Conservation (phyloP, 2,797 vertebrate species). For the Falco columbarius region DNA sequence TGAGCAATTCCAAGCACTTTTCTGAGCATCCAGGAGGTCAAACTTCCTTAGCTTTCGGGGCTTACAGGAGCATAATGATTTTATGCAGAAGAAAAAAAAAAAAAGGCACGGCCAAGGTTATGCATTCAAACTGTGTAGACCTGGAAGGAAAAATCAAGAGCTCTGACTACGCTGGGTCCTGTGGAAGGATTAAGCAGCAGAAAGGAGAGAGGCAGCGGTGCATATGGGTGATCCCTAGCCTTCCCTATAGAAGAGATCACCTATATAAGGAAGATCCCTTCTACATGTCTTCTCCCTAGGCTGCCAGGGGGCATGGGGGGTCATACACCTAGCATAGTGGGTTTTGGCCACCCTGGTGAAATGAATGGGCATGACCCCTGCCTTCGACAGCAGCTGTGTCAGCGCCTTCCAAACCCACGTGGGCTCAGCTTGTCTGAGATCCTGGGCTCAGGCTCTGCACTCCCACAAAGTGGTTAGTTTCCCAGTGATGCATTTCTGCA, state of each 20-base stretch:
- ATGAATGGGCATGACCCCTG: not conserved
- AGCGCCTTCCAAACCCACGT: not conserved
- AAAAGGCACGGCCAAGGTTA: not conserved
- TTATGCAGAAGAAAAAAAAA: not conserved
- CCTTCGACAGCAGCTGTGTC: not conserved
- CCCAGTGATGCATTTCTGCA: not conserved
- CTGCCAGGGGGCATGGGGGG: not conserved
- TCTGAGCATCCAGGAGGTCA: not conserved
- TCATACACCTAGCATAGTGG: accelerated
- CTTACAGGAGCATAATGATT: not conserved
- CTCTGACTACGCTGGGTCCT: not conserved
- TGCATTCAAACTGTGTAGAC: not conserved
- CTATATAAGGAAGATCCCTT: not conserved
- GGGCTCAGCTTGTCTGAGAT: not conserved
- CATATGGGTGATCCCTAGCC: not conserved
- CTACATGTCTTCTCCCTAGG: not conserved
- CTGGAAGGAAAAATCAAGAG: not conserved
- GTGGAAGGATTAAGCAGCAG: not conserved
- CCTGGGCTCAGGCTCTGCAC: not conserved
- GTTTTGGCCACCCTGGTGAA: not conserved
- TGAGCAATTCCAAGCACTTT: not conserved
- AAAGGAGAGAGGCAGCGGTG: not conserved
- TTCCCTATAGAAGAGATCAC: not conserved
- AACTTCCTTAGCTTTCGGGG: not conserved
- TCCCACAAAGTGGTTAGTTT: not conserved